A percentile compares a stretch with the other conserved stretches of the same genome.
Conservation (phyloP, 2,113 vertebrate genomes). For the Neolamprologus longior region DNA sequence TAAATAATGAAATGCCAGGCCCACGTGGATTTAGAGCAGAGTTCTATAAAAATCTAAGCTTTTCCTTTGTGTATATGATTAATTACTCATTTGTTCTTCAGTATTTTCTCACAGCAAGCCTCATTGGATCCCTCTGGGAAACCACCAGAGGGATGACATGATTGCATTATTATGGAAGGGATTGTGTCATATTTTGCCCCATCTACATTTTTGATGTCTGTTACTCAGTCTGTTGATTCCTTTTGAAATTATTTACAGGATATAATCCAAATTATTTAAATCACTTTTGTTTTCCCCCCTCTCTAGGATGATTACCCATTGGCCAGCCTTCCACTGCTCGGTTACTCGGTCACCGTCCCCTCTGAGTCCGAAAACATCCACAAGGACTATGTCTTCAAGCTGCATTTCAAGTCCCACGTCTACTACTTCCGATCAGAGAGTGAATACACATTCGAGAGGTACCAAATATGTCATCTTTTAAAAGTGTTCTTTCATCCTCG, state of each 20-base stretch:
- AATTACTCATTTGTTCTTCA: neutral
- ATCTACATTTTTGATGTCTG: neutral
- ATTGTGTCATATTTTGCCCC: neutral
- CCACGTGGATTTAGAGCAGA: neutral
- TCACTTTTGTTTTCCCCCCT: neutral
- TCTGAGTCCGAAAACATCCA: constrained; percentile 92
- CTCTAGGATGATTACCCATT: constrained; percentile 93
- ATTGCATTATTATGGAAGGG: neutral
- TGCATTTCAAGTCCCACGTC: constrained; percentile 98
- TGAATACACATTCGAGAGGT: constrained; percentile 96
- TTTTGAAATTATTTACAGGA: neutral
- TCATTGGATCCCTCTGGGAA: neutral
- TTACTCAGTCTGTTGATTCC: neutral
- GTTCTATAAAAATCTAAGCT: neutral
- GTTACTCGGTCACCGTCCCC: constrained; percentile 92
- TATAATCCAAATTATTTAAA: neutral
- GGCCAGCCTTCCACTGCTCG: constrained; percentile 92
- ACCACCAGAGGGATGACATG: neutral
- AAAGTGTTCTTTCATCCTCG: neutral
- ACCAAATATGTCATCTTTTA: neutral
- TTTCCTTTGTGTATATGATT: neutral
- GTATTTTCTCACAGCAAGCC: neutral
- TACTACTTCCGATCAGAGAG: constrained; percentile 98
- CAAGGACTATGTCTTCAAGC: constrained; percentile 97
- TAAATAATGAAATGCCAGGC: neutral